Conservation (phyloP, 2,888 invertebrate species). For the Aphrophora alni region DNA sequence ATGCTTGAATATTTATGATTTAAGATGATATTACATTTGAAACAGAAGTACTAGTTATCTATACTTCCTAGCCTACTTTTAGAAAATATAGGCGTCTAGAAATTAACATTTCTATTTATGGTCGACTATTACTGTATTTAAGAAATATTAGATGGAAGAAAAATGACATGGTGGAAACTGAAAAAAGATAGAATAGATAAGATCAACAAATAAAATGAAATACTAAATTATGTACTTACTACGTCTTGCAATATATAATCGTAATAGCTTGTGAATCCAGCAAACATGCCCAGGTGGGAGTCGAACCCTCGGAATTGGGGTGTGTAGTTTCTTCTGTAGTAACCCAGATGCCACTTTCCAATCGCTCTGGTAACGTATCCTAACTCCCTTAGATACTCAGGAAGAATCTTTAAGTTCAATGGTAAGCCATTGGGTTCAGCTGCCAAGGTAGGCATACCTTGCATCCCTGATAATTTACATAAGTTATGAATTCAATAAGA, state of each 20-base stretch:
- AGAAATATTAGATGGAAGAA: no score
- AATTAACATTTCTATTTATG: no score
- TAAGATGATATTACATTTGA: no score
- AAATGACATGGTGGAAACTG: no score
- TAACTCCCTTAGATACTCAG: conserved; percentile 67
- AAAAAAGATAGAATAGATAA: no score
- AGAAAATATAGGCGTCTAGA: no score
- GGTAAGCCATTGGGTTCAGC: conserved; percentile 77
- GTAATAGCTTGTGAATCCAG: conserved; percentile 79
- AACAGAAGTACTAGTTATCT: no score
- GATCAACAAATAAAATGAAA: no score
- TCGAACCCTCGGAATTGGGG: conserved; percentile 81
- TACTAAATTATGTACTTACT: conserved; percentile 56
- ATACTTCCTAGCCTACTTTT: no score
- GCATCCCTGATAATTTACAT: conserved; percentile 73
- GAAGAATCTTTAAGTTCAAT: conserved; percentile 69
- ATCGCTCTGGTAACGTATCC: conserved; percentile 84
- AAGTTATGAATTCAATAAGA: background rate
- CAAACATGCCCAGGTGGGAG: conserved; percentile 79
- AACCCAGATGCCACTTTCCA: conserved; percentile 93
- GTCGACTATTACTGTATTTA: no score
- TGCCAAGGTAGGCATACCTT: conserved; percentile 71
- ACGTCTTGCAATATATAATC: conserved; percentile 63
- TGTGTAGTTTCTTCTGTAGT: conserved; percentile 71
- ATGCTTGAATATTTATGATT: no score